Evolutionary conservation across 1,140 invertebrate genomes (phyloP), one percentile per base, ranked within the genome.

Genomic region (Drosophila grimshawi): DNA sequence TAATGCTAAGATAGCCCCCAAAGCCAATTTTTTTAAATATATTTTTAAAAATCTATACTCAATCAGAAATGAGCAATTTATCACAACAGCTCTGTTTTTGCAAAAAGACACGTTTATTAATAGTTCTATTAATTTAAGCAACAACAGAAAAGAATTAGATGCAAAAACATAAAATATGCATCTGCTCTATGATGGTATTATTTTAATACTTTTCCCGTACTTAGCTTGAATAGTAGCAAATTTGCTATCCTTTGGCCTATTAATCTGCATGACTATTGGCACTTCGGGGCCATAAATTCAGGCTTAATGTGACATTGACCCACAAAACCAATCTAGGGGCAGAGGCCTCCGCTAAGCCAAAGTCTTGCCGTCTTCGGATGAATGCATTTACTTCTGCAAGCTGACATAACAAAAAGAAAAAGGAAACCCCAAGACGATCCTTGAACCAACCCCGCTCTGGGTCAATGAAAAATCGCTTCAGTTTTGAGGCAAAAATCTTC

Each of bases 401-500:
- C 85, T 89, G 83, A 73, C 80, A 89, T 62, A 86, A 86, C 85
- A 86, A 48, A 78, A 63, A 35, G 32, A 10, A 35, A 41, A 51
- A 59, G 79, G 48, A 60, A 63, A 69, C 68, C 56, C 71, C 56
- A 82, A 67, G 76, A 61, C 82, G 82, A 86, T 73, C 82, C 81
- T 79, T 86, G 71, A 86, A 88, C 85, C 80, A 59, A 89, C 77
- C 83, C 80, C 63, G 63, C 56, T 41, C 43, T 48, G 85, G 85
- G 80, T 89, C 85, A 89, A 89, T 89, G 85, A 89, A 89, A 89
- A 89, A 89, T 85, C 85, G 75, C 67, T 90, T 83, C 70, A 76
- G 56, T 89, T 86, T 88, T 89, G 75, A 89, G 85, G 85, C 71
- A 89, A 89, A 89, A 89, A 89, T 85, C 85, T 85, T 89, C 89